These are phyloP conservation scores for Bergia sp. DNA, from an alignment of 92 coral and sea anemone species.

Conservation along the genomic window DNA sequence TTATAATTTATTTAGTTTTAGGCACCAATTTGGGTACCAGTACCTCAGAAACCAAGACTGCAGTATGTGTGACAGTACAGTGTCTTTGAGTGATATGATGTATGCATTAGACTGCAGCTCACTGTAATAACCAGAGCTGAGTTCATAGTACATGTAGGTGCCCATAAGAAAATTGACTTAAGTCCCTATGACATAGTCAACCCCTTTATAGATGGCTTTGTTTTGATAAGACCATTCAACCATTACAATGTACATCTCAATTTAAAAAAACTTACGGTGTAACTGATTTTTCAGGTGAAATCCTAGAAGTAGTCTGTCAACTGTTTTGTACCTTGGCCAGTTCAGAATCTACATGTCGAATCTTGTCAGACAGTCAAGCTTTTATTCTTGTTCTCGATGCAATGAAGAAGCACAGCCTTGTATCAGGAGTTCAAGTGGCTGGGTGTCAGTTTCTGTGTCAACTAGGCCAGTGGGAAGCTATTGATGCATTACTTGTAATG, in stretches of 20 bases:
- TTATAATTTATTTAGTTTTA: too few relatives aligned
- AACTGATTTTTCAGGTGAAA: conserved; percentile 55
- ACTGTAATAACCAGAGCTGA: too few relatives aligned
- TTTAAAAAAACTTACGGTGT: background rate
- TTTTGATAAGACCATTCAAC: background rate
- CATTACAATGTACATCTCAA: too few relatives aligned
- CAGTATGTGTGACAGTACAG: too few relatives aligned
- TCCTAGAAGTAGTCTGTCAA: conserved; percentile 50
- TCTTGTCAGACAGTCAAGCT: conserved; percentile 44
- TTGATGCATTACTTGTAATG: conserved; percentile 49
- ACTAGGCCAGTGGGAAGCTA: conserved; percentile 47
- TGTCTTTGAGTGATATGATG: too few relatives aligned
- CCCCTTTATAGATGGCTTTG: background rate
- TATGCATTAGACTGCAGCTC: too few relatives aligned
- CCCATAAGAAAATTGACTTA: too few relatives aligned
- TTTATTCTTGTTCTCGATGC: conserved; percentile 56
- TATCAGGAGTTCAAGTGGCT: conserved; percentile 54
- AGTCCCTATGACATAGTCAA: too few relatives aligned
- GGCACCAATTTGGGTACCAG: too few relatives aligned
- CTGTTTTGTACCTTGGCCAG: conserved; percentile 58
- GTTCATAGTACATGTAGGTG: too few relatives aligned
- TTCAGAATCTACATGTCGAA: conserved; percentile 48
- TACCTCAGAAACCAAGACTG: too few relatives aligned
- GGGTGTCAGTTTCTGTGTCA: conserved; percentile 62
- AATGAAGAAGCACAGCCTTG: conserved; percentile 61